Evolutionary conservation across 2,797 vertebrate genomes (phyloP), one percentile per base, ranked within the genome.

Genomic region (Protosalanx chinensis): DNA sequence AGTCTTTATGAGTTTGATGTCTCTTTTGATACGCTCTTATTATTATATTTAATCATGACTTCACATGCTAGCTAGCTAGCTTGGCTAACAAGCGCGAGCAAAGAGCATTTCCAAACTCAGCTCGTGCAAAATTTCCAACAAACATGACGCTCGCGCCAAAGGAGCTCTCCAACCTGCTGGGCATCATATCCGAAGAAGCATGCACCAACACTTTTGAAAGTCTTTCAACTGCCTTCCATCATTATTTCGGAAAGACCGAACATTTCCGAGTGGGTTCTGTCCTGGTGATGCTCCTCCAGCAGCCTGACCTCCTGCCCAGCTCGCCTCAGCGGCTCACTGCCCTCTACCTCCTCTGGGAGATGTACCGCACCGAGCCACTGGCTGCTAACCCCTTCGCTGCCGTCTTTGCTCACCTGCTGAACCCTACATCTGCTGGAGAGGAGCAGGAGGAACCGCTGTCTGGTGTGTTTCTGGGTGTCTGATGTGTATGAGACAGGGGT

Each of bases 281-380:
- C 76, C 85, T 98, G 64, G 97, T 98, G 27, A 93, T 98, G 91
- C 91, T 98, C 20, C 94, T 98, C 3, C 96, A 98, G 91, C 96
- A 98, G 88, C 96, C 97, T 0, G 97, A 99, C 89, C 91, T 98
- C 72, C 87, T 99, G 73, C 97, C 97, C 72, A 96, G 94, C 82
- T 95, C 96, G 12, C 92, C 96, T 62, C 97, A 98, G 93, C 92
- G 97, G 58, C 95, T 98, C 84, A 98, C 95, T 0, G 97, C 97
- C 0, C 96, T 99, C 79, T 99, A 98, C 90, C 93, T 98, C 32
- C 94, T 98, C 0, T 99, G 97, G 97, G 97, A 98, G 92, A 99
- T 98, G 97, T 99, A 98, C 89, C 95, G 97, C 68, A 99, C 96
- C 63, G 97, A 99, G 90, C 96, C 96, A 30, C 93, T 98, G 20